A percentile compares a stretch with the other conserved stretches of the same genome.
Evolutionary conservation across 1,140 invertebrate species (phyloP).

Genomic region (Drosophila saltans): DNA sequence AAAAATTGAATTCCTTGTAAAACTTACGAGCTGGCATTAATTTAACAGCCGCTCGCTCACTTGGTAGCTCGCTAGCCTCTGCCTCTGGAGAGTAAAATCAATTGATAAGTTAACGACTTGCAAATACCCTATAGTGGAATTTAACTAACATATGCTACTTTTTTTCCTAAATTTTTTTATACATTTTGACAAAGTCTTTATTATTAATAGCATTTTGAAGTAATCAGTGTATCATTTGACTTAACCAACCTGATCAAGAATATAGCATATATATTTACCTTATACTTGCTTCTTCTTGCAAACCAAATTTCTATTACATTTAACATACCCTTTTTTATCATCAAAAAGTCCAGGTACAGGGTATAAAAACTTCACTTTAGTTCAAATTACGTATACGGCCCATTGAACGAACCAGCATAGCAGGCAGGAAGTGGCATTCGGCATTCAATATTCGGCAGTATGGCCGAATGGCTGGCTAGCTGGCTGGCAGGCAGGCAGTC

Average conservation of each 20-base stretch:
- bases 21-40: conserved; percentile 81
- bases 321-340: not conserved
- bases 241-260: too few species aligned
- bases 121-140: not conserved
- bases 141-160: too few species aligned
- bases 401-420: conserved; percentile 50
- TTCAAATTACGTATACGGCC: conserved; percentile 76
- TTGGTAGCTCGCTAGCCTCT: conserved; percentile 5
- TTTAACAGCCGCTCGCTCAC: conserved; percentile 64
- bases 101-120: conserved; percentile 12
- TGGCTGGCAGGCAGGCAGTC: not conserved
- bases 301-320: too few species aligned
- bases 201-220: too few species aligned
- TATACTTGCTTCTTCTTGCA: too few species aligned
- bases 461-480: not conserved
- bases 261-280: too few species aligned
- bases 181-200: too few species aligned
- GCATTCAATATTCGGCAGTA: conserved; percentile 3
- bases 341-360: not conserved
- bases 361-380: conserved; percentile 10
- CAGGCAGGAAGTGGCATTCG: conserved; percentile 17
- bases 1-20: conserved; percentile 82
- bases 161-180: too few species aligned
- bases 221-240: too few species aligned
- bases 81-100: not conserved